phyloP scores from a whole-genome alignment of 2,797 vertebrate species.

The Sebastolobus alascanus region DNA sequence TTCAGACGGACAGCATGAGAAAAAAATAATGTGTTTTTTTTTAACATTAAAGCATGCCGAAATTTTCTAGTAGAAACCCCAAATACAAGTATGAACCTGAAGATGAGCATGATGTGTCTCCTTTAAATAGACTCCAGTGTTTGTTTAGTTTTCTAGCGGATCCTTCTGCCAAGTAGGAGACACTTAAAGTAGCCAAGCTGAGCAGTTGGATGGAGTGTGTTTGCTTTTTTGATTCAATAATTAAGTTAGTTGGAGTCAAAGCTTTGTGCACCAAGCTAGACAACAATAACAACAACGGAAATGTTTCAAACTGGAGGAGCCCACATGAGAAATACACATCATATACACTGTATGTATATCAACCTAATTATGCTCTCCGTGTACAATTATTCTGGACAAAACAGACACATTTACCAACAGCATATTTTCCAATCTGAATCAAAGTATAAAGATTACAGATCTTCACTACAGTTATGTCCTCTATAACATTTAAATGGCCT shows the following conservation, averaged over 20 bases:
- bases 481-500: neutral
- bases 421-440: neutral
- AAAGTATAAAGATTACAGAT: neutral
- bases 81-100: no score
- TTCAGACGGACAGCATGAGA: accelerated
- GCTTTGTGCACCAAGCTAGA: neutral
- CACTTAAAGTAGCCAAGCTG: neutral
- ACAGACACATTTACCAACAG: neutral
- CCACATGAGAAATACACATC: neutral
- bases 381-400: neutral
- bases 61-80: no score
- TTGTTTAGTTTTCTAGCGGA: neutral
- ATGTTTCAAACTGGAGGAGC: neutral
- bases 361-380: no score
- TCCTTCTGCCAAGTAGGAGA: neutral
- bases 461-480: neutral
- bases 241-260: neutral
- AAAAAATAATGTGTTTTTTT: no score
- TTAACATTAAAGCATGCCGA: no score
- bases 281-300: neutral
- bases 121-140: neutral
- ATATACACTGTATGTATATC: neutral
- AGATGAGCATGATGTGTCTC: no score
- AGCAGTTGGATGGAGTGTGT: neutral
- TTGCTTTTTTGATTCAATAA: neutral